Evolutionary conservation across 2,113 vertebrate genomes (phyloP), one percentile per base, ranked within the genome.

Genomic region (Atrichornis clamosus): DNA sequence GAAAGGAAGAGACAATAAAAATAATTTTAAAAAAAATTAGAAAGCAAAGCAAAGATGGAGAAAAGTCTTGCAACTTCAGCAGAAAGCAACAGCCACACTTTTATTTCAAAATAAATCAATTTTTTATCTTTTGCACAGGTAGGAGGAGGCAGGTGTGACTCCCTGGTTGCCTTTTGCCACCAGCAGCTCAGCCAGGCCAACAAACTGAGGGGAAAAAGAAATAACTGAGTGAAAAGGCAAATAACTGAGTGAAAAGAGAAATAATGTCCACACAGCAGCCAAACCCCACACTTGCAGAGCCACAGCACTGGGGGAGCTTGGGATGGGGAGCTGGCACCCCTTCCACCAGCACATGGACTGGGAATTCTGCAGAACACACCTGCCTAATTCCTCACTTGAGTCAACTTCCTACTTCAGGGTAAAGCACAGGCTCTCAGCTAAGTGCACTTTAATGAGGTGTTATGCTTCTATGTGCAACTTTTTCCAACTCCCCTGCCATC

Each of bases 281-380:
- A 69, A 70, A 50, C 15, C 12, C 8, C 15, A 4, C 63, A 32
- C 8, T 33, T 10, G 3, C 28, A 49, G 23, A 74, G 63, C 18
- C 22, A 8, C 46, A 13, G 63, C 2, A 6, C 33, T 28, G 46
- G 46, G 27, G 3, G 28, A 79, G 68, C 37, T 18, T 0, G 1
- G 18, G 67, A 11, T 5, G 69, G 26, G 80, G 62, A 79, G 15
- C 35, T 10, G 65, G 72, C 23, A 21, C 13, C 37, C 13, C 4
- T 52, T 35, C 4, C 9, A 46, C 44, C 60, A 10, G 27, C 2
- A 22, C 17, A 37, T 0, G 3, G 4, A 17, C 0, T 15, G 8
- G 14, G 15, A 35, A 37, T 3, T 42, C 33, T 68, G 73, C 84
- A 87, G 27, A 78, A 33, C 59, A 64, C 79, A 76, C 69, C 90